These are phyloP conservation scores for Epinephelus lanceolatus DNA, from an alignment of 2,113 vertebrate species.

Conservation along the genomic window DNA sequence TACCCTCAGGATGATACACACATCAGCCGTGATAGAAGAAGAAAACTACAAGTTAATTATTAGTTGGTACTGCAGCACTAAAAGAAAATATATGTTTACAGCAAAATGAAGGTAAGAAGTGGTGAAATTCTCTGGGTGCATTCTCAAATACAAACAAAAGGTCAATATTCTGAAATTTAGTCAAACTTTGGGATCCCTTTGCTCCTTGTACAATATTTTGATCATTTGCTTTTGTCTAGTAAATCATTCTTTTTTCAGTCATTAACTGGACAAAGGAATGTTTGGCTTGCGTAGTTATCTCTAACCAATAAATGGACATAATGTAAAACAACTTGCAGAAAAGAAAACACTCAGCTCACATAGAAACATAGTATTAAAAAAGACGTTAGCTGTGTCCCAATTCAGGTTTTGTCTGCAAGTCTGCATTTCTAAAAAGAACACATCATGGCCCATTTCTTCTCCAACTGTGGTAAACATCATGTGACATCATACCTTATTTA, in stretches of 20 bases:
- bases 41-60: background rate
- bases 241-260: background rate
- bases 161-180: too few species aligned
- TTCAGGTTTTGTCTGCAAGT: too few species aligned
- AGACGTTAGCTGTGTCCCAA: background rate
- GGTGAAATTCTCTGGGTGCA: background rate
- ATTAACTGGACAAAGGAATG: background rate
- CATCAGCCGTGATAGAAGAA: background rate
- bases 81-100: background rate
- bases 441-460: too few species aligned
- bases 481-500: background rate
- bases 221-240: background rate
- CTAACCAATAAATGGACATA: background rate
- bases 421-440: too few species aligned
- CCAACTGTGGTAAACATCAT: background rate
- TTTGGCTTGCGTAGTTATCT: background rate
- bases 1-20: background rate
- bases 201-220: background rate
- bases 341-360: background rate
- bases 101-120: background rate
- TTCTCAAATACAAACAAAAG: background rate
- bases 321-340: too few species aligned
- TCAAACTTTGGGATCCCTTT: background rate
- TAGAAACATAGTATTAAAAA: background rate
- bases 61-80: too few species aligned